phyloP scores from a whole-genome alignment of 2,888 invertebrate genomes.

The Hetaerina titia region DNA sequence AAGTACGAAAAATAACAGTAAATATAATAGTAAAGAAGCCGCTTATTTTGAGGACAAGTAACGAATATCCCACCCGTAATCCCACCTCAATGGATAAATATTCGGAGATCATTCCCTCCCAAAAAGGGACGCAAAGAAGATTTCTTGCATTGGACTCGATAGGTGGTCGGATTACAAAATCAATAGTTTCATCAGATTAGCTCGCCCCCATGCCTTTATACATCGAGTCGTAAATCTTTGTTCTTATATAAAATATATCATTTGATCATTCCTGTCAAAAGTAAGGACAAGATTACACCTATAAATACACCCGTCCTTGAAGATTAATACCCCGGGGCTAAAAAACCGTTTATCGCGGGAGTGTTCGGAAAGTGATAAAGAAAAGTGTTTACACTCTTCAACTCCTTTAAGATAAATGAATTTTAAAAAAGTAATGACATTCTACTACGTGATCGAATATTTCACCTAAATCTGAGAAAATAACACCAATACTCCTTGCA shows the following conservation, averaged over 20 bases:
- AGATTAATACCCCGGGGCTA: background rate
- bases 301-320: background rate
- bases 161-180: background rate
- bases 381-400: background rate
- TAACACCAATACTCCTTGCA: background rate
- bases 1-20: no score
- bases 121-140: background rate
- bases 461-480: background rate
- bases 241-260: background rate
- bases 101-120: background rate
- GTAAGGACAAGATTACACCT: background rate
- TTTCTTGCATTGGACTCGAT: background rate
- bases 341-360: background rate
- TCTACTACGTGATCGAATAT: background rate
- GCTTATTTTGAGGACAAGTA: no score
- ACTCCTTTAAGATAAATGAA: background rate
- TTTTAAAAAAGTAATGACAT: background rate
- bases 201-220: background rate
- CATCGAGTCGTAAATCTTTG: constrained; percentile 14
- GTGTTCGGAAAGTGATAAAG: background rate
- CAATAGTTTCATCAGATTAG: constrained; percentile 25
- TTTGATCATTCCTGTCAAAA: background rate
- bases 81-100: no score
- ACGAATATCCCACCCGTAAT: no score
- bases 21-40: no score